Base-by-base conservation (phyloP, 2,113 vertebrate species). In the Rhipidura dahli region DNA sequence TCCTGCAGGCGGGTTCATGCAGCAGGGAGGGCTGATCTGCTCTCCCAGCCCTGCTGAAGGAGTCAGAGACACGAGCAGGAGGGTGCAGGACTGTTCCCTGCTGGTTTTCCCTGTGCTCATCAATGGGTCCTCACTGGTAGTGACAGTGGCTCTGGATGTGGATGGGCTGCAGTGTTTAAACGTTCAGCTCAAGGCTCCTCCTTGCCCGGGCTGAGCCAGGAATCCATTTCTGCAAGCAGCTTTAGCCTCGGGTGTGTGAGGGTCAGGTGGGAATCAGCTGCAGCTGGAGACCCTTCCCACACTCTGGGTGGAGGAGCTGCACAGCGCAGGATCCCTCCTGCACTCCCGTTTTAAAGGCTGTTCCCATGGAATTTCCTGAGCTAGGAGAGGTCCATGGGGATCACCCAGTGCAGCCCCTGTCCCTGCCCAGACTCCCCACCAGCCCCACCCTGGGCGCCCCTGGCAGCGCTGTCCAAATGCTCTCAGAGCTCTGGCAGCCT, bases 341-440 rank as follows among this genome's bases (percentile, higher is more conserved):
- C 6, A 8, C 7, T 37, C 20, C 10, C 1, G 0, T 13, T 54
- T 57, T 49, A 44, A 59, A 56, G 24, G 64, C 15, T 77, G 12
- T 1, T 70, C 65, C 16, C 13, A 11, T 30, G 31, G 65, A 30
- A 54, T 70, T 11, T 79, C 30, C 75, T 30, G 15, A 45, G 23
- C 33, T 61, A 2, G 37, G 0, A 37, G 27, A 13, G 35, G 3
- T 21, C 33, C 44, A 0, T 6, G 11, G 9, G 40, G 39, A 20
- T 26, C 61, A 28, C 2, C 27, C 35, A 70, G 45, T 4, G 1
- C 53, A n/a, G 1, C 24, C 2, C 42, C 35, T 24, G 26, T 1
- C 20, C 40, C 40, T 63, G 33, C 47, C 1, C 57, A 72, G 68
- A 15, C 30, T 1, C 49, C 28, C 69, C 35, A 20, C 15, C 22